Evolutionary conservation across 2,888 invertebrate species (phyloP).

Genomic region (Augochlorella aurata): DNA sequence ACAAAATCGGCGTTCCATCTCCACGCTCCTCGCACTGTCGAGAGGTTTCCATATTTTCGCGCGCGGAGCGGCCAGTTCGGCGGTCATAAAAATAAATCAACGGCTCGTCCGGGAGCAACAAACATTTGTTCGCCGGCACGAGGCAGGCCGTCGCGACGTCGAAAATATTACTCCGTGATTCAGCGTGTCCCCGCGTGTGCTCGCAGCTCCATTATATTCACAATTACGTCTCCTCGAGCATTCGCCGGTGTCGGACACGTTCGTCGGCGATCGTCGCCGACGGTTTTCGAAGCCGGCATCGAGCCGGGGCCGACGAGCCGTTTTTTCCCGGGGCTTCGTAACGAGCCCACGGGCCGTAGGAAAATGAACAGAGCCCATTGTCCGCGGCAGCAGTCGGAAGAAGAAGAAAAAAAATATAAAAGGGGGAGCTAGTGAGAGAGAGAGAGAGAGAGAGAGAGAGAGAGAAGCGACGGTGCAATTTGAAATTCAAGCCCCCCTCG

Average conservation of each 20-base stretch:
- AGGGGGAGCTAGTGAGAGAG: not conserved
- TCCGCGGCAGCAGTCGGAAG: conserved; percentile 12
- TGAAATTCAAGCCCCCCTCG: conserved; percentile 54
- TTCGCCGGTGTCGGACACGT: not conserved
- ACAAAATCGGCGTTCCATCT: no score
- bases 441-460: not conserved
- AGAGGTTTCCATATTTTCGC: no score
- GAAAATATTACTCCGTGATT: not conserved
- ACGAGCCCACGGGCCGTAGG: conserved; percentile 33
- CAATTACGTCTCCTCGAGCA: conserved; percentile 9
- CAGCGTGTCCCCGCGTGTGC: not conserved
- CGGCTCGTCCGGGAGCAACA: not conserved
- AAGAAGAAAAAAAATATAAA: conserved; percentile 11
- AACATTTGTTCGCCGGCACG: not conserved
- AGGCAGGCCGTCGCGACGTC: not conserved
- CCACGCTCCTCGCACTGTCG: no score
- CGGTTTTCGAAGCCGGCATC: conserved; percentile 10
- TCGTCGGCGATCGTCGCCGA: not conserved
- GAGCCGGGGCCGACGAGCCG: conserved; percentile 7
- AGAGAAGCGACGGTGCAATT: conserved; percentile 38
- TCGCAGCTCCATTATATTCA: not conserved
- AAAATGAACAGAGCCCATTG: conserved; percentile 45
- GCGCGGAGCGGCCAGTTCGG: no score
- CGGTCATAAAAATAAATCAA: not conserved
- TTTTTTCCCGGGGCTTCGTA: conserved; percentile 12